These are phyloP conservation scores for Callaeas wilsoni DNA, from an alignment of 2,113 vertebrate genomes.

Conservation along the genomic window DNA sequence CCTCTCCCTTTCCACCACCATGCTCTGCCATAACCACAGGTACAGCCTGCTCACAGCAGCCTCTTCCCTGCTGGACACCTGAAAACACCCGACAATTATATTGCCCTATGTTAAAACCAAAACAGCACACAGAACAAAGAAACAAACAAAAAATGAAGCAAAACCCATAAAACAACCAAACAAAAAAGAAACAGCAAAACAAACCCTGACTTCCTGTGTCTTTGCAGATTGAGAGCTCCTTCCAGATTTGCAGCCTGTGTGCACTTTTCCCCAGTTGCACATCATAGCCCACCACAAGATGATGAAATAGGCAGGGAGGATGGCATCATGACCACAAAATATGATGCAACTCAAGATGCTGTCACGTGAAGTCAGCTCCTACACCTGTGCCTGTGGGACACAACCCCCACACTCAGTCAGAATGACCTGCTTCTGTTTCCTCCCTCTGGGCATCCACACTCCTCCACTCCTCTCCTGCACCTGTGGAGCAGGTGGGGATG, in stretches of 20 bases:
- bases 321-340: background rate
- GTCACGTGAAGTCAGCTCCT: rapidly evolving
- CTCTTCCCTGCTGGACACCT: background rate
- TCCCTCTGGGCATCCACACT: rapidly evolving
- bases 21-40: background rate
- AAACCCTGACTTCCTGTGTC: background rate
- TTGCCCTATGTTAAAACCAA: background rate
- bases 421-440: background rate
- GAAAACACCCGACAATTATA: background rate
- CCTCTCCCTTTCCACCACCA: background rate
- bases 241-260: background rate
- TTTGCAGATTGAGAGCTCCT: background rate
- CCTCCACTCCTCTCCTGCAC: background rate
- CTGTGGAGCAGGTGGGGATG: background rate
- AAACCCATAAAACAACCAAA: background rate
- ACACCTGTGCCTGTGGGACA: background rate
- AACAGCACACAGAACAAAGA: background rate
- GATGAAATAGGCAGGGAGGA: constrained; percentile 9
- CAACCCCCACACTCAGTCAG: background rate
- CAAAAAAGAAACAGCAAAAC: background rate
- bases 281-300: background rate
- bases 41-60: background rate
- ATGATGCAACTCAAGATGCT: background rate
- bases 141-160: background rate
- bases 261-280: background rate